Conservation (phyloP, 2,888 invertebrate genomes). For the Polydrusus cervinus region DNA sequence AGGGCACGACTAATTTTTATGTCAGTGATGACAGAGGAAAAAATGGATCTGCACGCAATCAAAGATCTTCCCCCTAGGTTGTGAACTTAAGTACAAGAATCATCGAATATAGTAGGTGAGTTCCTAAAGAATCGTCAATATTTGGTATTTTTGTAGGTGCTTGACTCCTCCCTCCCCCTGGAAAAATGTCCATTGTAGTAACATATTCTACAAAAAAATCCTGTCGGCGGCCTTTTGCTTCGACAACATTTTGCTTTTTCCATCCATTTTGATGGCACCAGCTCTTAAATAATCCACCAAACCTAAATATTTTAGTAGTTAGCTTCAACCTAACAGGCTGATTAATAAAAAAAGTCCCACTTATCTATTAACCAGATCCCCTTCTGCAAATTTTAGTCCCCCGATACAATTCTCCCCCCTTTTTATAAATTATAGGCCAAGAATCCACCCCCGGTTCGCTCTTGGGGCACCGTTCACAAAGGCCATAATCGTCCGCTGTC, state of each 20-base stretch:
- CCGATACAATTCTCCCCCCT: constrained; percentile 35
- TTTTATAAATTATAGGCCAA: constrained; percentile 44
- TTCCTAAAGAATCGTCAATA: too few relatives aligned
- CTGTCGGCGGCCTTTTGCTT: too few relatives aligned
- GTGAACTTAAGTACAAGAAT: too few relatives aligned
- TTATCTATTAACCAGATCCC: constrained; percentile 46
- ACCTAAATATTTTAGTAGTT: constrained; percentile 25
- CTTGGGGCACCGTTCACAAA: constrained; percentile 15
- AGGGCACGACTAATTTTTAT: too few relatives aligned
- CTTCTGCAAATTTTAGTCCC: constrained; percentile 49
- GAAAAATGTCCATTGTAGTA: too few relatives aligned
- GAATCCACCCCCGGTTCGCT: constrained; percentile 23
- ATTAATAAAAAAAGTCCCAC: constrained; percentile 43
- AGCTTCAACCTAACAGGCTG: constrained; percentile 4
- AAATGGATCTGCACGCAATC: too few relatives aligned
- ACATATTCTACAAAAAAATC: too few relatives aligned
- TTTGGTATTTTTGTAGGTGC: too few relatives aligned
- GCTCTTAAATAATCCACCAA: constrained; percentile 4
- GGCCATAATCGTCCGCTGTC: constrained; percentile 37
- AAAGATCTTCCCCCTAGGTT: too few relatives aligned
- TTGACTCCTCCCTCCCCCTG: too few relatives aligned
- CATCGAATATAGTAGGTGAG: too few relatives aligned
- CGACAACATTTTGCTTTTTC: neutral
- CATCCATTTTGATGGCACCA: neutral
- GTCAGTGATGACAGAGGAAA: too few relatives aligned